These are phyloP conservation scores for Drosophila ohnishii DNA, from an alignment of 1,140 invertebrate species.

Conservation along the genomic window DNA sequence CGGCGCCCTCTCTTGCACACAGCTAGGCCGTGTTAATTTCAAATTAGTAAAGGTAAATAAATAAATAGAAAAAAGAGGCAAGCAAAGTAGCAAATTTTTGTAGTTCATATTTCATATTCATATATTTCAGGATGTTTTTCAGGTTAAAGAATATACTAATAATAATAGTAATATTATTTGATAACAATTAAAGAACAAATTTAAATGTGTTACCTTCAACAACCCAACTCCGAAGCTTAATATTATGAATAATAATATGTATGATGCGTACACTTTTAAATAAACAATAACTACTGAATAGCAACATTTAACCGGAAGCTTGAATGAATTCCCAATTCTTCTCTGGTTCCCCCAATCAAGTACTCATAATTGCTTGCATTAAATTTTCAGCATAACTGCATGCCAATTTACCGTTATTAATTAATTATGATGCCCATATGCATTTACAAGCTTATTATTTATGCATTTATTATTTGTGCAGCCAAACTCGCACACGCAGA, in stretches of 20 bases:
- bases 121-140: neutral
- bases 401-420: slow-evolving; percentile 55
- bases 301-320: neutral
- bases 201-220: no score
- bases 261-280: neutral
- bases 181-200: no score
- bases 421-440: slow-evolving; percentile 61
- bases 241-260: neutral
- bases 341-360: slow-evolving; percentile 8
- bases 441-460: slow-evolving; percentile 54
- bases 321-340: neutral
- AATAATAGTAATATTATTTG: no score
- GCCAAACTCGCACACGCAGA: neutral
- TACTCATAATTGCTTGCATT: slow-evolving; percentile 36
- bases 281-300: neutral
- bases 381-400: slow-evolving; percentile 34
- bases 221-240: neutral
- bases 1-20: neutral
- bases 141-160: neutral
- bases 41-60: slow-evolving; percentile 40
- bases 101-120: no score
- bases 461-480: slow-evolving; percentile 37
- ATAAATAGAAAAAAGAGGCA: slow-evolving; percentile 1
- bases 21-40: slow-evolving; percentile 34
- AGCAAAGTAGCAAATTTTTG: neutral